Evolutionary conservation across 2,888 invertebrate species (phyloP), one percentile per base, ranked within the genome.

Genomic region (Gastrophysa polygoni): DNA sequence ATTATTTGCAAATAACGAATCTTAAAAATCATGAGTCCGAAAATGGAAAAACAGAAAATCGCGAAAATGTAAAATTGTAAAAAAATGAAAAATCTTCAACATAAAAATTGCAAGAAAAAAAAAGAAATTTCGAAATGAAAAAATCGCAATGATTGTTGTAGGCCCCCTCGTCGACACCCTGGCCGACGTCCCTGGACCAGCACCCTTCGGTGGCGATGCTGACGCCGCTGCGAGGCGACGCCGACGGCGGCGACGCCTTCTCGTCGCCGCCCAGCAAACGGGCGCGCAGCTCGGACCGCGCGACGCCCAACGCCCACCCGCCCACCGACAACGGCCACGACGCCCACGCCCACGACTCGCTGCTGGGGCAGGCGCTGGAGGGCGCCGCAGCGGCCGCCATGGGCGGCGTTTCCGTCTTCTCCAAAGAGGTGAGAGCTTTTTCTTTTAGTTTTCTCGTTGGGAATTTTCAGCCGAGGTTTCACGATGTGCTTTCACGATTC

Each of bases 331-430:
- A 86, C 72, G 87, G 87, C 34, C n/a, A n/a, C n/a, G 91, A 91
- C 76, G 84, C 91, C 73, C 24, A 38, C 14, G 38, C 38, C 14
- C 86, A 88, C 67, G 89, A 90, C 66, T 89, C 91, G 0, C 82
- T 93, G 54, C 85, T 93, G 71, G 89, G 91, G 47, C 92, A 92
- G 77, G 89, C 91, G 3, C 82, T 93, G 68, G 93, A 93, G 80
- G 89, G 88, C 88, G 56, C 90, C 88, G 54, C 32, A 24, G 59
- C 60, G 18, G 34, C 56, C 4, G 32, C 2, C 32, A 32, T 32
- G 7, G 32, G 32, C 10, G 6, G 10, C 10, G 29, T 10, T 32
- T 10, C 2, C 24, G 84, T 86, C 75, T 88, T 88, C 74, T 85
- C 88, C 65, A 87, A 86, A 77, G 78, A 75, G 70, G 76, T 76